These are phyloP conservation scores for Thymelicus sylvestris DNA, from an alignment of 2,888 invertebrate species.

Conservation along the genomic window DNA sequence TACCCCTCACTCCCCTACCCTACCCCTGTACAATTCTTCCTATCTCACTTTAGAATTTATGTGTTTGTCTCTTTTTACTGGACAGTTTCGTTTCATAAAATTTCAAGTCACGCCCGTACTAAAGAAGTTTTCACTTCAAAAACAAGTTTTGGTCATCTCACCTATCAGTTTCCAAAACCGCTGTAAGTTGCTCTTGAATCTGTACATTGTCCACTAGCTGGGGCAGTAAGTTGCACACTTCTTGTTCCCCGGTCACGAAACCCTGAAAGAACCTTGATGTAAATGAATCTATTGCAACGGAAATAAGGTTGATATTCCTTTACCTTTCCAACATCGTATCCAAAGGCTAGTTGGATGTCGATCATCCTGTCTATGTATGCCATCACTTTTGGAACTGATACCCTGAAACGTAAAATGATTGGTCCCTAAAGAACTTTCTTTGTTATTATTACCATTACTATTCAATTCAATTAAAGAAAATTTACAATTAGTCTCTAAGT, in stretches of 20 bases:
- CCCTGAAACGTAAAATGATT: conserved; percentile 39
- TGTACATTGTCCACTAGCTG: conserved; percentile 74
- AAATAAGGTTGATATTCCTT: background rate
- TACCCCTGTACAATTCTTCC: no score
- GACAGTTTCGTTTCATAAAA: no score
- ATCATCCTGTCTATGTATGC: conserved; percentile 81
- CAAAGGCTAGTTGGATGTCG: conserved; percentile 83
- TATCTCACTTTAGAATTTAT: no score
- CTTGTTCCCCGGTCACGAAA: conserved; percentile 86
- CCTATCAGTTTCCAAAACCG: conserved; percentile 70
- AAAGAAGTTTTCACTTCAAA: no score
- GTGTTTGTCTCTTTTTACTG: no score
- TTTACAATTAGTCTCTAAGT: no score
- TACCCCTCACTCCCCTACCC: no score
- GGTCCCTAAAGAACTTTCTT: no score
- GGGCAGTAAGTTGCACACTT: conserved; percentile 81
- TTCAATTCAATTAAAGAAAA: no score
- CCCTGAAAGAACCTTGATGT: conserved; percentile 61
- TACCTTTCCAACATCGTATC: conserved; percentile 86
- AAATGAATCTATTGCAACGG: background rate
- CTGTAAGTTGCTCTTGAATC: conserved; percentile 68
- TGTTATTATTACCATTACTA: no score
- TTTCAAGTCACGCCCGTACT: no score
- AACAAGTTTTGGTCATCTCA: no score
- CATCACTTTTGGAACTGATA: conserved; percentile 72